Conservation (phyloP, 2,888 invertebrate species). For the Acleris laterana region DNA sequence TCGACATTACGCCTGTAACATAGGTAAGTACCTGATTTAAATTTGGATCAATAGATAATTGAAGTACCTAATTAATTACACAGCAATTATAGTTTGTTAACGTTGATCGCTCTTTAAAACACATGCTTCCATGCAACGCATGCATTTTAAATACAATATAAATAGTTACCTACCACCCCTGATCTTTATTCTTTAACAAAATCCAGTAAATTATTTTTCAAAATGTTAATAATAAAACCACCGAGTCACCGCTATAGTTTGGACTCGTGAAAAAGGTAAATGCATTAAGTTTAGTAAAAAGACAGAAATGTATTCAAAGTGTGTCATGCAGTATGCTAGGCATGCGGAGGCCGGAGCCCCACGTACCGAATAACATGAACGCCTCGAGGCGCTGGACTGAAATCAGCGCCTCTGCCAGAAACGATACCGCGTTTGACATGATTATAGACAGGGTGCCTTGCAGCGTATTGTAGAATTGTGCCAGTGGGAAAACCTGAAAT, state of each 20-base stretch:
- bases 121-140: too few relatives aligned
- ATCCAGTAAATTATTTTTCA: neutral
- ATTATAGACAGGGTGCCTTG: slow-evolving; percentile 86
- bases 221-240: slow-evolving; percentile 41
- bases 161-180: too few relatives aligned
- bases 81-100: too few relatives aligned
- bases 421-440: slow-evolving; percentile 84
- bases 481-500: slow-evolving; percentile 85
- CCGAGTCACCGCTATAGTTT: slow-evolving; percentile 55
- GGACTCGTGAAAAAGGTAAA: slow-evolving; percentile 48
- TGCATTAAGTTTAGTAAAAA: neutral
- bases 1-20: too few relatives aligned
- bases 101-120: too few relatives aligned
- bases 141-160: too few relatives aligned
- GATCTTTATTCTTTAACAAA: too few relatives aligned
- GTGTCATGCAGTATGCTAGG: slow-evolving; percentile 44
- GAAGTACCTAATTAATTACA: too few relatives aligned
- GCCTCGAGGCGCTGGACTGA: slow-evolving; percentile 85
- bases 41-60: too few relatives aligned
- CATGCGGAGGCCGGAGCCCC: slow-evolving; percentile 49
- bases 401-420: slow-evolving; percentile 85
- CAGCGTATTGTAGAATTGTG: slow-evolving; percentile 86
- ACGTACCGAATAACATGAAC: slow-evolving; percentile 83
- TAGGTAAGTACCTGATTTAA: too few relatives aligned
- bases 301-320: slow-evolving; percentile 31